phyloP scores from a whole-genome alignment of 2,113 vertebrate species.

The Pseudorasbora parva region DNA sequence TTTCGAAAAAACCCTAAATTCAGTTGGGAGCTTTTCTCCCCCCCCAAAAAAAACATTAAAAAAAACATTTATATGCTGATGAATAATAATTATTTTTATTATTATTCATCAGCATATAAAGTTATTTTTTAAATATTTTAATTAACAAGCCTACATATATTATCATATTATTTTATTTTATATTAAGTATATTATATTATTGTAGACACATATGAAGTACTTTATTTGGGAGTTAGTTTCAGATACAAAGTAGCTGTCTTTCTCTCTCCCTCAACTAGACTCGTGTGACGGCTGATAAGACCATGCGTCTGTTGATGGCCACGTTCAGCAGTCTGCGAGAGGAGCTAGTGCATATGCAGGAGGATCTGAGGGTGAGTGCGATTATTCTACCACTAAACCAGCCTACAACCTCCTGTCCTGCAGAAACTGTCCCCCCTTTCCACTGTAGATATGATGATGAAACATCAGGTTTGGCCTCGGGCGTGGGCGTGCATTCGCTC shows the following conservation, averaged over 20 bases:
- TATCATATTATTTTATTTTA: background rate
- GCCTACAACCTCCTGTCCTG: background rate
- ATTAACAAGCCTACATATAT: too few relatives aligned
- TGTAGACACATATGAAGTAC: background rate
- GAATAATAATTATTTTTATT: too few relatives aligned
- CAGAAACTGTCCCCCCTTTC: background rate
- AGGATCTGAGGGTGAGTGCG: slow-evolving; percentile 85
- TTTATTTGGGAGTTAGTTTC: background rate
- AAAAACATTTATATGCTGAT: too few relatives aligned
- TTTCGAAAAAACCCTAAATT: background rate
- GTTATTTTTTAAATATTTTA: too few relatives aligned
- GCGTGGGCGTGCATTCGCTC: background rate
- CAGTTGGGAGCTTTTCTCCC: background rate
- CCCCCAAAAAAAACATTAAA: too few relatives aligned
- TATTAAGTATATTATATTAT: background rate
- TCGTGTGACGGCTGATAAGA: slow-evolving; percentile 88
- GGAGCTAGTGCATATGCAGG: slow-evolving; percentile 89
- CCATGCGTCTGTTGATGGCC: slow-evolving; percentile 87
- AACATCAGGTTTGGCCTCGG: background rate
- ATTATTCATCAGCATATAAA: too few relatives aligned
- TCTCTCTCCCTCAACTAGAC: slow-evolving; percentile 74
- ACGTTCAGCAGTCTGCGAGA: slow-evolving; percentile 92
- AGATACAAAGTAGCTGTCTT: background rate
- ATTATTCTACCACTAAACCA: background rate
- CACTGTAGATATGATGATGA: background rate